Conservation (phyloP, 2,797 vertebrate species). For the Scolopax rusticola region DNA sequence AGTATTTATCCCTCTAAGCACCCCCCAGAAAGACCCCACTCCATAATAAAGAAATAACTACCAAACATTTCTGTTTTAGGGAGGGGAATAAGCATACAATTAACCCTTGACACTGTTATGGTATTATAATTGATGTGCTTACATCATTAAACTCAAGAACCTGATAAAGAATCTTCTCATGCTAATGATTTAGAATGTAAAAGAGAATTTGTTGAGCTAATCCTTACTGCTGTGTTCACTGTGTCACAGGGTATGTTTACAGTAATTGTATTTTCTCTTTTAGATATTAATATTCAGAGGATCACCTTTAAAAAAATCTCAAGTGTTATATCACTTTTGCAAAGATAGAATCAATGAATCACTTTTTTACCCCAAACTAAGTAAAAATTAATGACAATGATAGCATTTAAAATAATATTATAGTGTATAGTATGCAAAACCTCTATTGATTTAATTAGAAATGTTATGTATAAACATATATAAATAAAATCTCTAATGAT, state of each 20-base stretch:
- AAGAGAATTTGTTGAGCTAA: not conserved
- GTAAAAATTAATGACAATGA: not conserved
- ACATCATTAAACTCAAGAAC: not conserved
- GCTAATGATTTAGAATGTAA: not conserved
- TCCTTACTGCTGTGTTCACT: not conserved
- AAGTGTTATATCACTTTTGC: not conserved
- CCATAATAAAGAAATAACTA: not conserved
- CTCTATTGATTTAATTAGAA: not conserved
- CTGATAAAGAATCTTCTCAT: not conserved
- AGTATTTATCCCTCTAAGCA: fast-evolving
- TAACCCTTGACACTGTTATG: not conserved
- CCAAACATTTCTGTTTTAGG: not conserved
- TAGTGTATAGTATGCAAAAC: not conserved
- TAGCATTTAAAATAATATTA: not conserved
- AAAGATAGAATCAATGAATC: not conserved
- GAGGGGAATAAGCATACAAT: not conserved
- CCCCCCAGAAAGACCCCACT: not conserved
- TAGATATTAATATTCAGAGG: not conserved
- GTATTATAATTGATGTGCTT: not conserved
- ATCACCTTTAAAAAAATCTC: not conserved
- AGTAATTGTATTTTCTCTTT: not conserved
- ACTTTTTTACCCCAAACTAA: not conserved
- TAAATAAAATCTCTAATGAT: not conserved
- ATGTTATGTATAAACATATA: not conserved
- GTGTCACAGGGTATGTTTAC: not conserved